These are phyloP conservation scores for Diorhabda elongata DNA, from an alignment of 1,140 invertebrate species.

Conservation along the genomic window DNA sequence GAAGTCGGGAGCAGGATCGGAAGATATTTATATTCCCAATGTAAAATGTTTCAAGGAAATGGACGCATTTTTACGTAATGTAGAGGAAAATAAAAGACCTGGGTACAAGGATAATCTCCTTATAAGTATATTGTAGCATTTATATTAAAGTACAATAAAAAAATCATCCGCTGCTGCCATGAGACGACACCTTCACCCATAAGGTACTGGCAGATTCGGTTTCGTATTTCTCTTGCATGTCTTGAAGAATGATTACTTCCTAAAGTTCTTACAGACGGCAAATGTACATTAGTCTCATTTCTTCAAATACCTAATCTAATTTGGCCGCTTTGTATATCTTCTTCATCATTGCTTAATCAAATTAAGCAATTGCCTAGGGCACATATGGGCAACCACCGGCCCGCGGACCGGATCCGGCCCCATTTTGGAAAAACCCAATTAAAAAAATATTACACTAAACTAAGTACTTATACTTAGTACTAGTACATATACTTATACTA, in stretches of 20 bases:
- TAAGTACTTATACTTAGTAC: too few species aligned
- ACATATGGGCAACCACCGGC: too few species aligned
- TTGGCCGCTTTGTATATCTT: too few species aligned
- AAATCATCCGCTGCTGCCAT: slow-evolving; percentile 3
- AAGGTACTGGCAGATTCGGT: slow-evolving; percentile 5
- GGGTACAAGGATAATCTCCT: background rate
- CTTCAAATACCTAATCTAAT: too few species aligned
- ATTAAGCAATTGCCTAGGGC: too few species aligned
- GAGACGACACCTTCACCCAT: slow-evolving; percentile 11
- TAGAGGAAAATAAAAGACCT: slow-evolving; percentile 4
- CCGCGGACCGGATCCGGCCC: too few species aligned
- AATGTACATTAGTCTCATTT: too few species aligned
- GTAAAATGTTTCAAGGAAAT: slow-evolving; percentile 22
- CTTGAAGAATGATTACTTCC: slow-evolving; percentile 7
- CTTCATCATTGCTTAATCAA: too few species aligned
- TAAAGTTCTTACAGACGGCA: too few species aligned
- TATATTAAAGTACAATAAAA: slow-evolving; percentile 3
- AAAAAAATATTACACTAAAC: too few species aligned
- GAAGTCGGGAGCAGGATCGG: slow-evolving; percentile 7
- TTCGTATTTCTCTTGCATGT: slow-evolving; percentile 5
- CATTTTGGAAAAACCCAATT: too few species aligned
- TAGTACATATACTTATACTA: too few species aligned
- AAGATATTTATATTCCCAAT: slow-evolving; percentile 25
- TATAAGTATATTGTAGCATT: slow-evolving; percentile 3
- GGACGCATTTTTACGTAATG: slow-evolving; percentile 7